Evolutionary conservation across 2,888 invertebrate genomes (phyloP), one percentile per base, ranked within the genome.

Genomic region (Microdon myrmicae): DNA sequence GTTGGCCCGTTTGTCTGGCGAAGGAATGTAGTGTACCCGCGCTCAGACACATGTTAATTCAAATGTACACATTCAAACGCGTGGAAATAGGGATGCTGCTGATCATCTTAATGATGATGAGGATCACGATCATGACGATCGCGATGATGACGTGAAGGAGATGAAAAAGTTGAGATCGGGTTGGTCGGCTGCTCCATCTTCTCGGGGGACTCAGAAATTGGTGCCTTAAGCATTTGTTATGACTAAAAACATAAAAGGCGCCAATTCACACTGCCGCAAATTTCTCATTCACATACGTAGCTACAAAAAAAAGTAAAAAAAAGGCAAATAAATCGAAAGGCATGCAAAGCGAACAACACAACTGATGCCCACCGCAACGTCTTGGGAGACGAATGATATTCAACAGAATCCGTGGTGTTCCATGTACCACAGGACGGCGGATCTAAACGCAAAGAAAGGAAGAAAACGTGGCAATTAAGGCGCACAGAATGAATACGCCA

Each of bases 41-140:
- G 37, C 38, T 39, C 64, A 64, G 61, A 58, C 64, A 64, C 58
- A 64, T 64, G 64, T 58, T 64, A 64, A 64, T 64, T 58, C 32
- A 20, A 58, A 47, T 28, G 47, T 39, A 39, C 39, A 47, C 54
- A 47, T 6, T 17, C 6, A n/a, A n/a, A n/a, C n/a, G n/a, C n/a
- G n/a, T n/a, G n/a, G n/a, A n/a, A n/a, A n/a, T n/a, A n/a, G n/a
- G n/a, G 13, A 25, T 20, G 26, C 28, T 5, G 39, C 14, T 9
- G 22, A 13, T 8, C 20, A 37, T 7, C 17, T 8, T 5, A 10
- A 16, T 5, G 44, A 44, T 17, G 34, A 23, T 32, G 44, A 16
- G 1, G 16, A 14, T 31, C 25, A 23, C 2, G 10, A 14, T 4
- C 22, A 4, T 12, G 10, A 23, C 3, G 39, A 34, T 10, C 20